These are phyloP conservation scores for Hylaeus anthracinus DNA, from an alignment of 1,140 invertebrate genomes.

Conservation along the genomic window DNA sequence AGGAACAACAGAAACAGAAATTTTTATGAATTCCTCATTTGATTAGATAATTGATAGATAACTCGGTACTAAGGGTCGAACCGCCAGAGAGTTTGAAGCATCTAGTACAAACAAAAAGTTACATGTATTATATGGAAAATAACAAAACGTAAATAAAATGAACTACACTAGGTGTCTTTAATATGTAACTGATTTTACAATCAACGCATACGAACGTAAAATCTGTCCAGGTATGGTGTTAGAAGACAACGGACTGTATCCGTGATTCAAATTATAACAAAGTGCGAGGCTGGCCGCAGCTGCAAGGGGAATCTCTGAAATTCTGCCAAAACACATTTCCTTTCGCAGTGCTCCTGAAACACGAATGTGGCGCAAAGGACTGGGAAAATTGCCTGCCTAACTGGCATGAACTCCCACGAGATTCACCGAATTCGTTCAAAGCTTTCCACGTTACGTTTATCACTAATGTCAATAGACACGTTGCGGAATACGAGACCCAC, in stretches of 20 bases:
- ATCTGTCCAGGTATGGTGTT: background rate
- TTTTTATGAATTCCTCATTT: too few relatives aligned
- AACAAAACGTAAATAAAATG: background rate
- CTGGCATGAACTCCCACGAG: slow-evolving; percentile 49
- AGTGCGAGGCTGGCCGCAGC: slow-evolving; percentile 33
- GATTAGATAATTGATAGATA: too few relatives aligned
- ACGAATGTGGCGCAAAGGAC: slow-evolving; percentile 39
- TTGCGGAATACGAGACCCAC: slow-evolving; percentile 40
- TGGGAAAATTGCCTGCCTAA: slow-evolving; percentile 50
- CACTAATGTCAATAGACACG: slow-evolving; percentile 52
- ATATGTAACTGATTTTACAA: background rate
- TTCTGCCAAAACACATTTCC: slow-evolving; percentile 52
- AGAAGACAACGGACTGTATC: background rate
- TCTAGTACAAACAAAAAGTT: too few relatives aligned
- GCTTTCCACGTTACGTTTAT: slow-evolving; percentile 50
- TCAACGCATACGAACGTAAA: background rate
- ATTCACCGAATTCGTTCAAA: slow-evolving; percentile 48
- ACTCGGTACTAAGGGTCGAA: too few relatives aligned
- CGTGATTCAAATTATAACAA: slow-evolving; percentile 47
- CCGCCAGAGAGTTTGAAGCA: too few relatives aligned
- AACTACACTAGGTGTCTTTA: background rate
- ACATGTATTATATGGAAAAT: too few relatives aligned
- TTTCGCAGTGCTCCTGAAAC: slow-evolving; percentile 42
- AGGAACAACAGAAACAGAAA: too few relatives aligned
- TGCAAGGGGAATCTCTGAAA: slow-evolving; percentile 41